These are phyloP conservation scores for Scomberomorus guttatus DNA, from an alignment of 2,797 vertebrate genomes.

Conservation along the genomic window DNA sequence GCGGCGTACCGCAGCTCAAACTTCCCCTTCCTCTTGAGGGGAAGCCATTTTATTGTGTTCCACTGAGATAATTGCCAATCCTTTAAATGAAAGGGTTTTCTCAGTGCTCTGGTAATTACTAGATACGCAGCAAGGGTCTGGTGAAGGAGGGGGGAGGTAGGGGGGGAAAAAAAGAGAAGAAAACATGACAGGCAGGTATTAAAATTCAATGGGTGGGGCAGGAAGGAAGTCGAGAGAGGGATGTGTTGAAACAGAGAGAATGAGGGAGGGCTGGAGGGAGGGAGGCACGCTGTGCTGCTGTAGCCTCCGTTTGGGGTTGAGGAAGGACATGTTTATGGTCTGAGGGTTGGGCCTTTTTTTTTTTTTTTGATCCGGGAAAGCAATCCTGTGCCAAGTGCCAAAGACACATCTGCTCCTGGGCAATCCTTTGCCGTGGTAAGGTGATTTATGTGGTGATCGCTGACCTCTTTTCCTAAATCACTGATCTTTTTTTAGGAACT, in stretches of 20 bases:
- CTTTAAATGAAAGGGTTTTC: conserved; percentile 88
- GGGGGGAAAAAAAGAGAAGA: conserved; percentile 50
- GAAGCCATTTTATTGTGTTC: conserved; percentile 86
- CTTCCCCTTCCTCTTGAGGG: conserved; percentile 83
- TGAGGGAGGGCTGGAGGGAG: conserved; percentile 59
- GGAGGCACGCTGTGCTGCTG: conserved; percentile 66
- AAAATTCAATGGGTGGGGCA: conserved; percentile 82
- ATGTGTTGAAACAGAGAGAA: conserved; percentile 81
- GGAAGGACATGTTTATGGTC: conserved; percentile 82
- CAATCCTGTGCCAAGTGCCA: conserved; percentile 69
- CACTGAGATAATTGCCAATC: conserved; percentile 86
- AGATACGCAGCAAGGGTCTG: conserved; percentile 83
- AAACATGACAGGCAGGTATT: conserved; percentile 86
- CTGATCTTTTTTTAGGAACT: conserved; percentile 75
- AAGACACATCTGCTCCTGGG: conserved; percentile 80
- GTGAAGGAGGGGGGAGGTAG: conserved; percentile 59
- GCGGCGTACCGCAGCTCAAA: conserved; percentile 80
- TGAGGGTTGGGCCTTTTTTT: conserved; percentile 70
- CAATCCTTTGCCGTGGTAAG: conserved; percentile 58
- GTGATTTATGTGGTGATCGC: conserved; percentile 78
- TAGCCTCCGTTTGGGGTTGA: conserved; percentile 74
- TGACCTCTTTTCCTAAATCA: conserved; percentile 74
- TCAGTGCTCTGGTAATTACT: conserved; percentile 85
- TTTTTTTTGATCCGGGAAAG: conserved; percentile 69
- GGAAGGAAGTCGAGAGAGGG: conserved; percentile 78